Percentiles rank a stretch among this genome's conserved stretches.
Evolutionary conservation across 2,888 invertebrate species (phyloP).

Genomic region (Elegia similella): DNA sequence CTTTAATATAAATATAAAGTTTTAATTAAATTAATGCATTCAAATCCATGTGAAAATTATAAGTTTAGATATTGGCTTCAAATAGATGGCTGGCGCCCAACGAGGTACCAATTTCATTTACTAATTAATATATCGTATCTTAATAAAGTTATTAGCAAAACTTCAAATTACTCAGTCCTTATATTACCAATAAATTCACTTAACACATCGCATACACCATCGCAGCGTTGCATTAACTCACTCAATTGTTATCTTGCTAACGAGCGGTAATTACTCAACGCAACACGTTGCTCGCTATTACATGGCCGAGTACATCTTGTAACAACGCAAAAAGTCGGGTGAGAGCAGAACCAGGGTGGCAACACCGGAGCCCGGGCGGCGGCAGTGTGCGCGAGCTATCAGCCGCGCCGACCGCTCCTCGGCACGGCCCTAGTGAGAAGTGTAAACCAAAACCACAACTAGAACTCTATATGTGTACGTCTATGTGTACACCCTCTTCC

Average conservation of each 20-base stretch:
- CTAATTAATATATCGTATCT: too few relatives aligned
- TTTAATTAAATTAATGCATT: too few relatives aligned
- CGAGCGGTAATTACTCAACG: background rate
- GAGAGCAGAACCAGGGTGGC: constrained; percentile 38
- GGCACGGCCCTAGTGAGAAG: constrained; percentile 43
- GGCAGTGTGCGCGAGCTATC: constrained; percentile 74
- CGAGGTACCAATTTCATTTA: constrained; percentile 13
- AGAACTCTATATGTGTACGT: constrained; percentile 43
- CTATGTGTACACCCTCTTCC: constrained; percentile 28
- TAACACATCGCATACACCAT: background rate
- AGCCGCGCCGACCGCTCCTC: constrained; percentile 59
- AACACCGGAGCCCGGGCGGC: constrained; percentile 70
- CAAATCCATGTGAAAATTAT: too few relatives aligned
- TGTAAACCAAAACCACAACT: constrained; percentile 39
- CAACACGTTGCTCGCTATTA: background rate
- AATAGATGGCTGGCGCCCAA: constrained; percentile 18
- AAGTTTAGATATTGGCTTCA: background rate
- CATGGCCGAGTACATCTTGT: background rate
- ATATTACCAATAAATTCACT: background rate
- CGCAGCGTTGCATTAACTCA: constrained; percentile 1
- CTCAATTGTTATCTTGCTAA: background rate
- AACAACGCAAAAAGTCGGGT: constrained; percentile 30
- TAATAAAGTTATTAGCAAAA: too few relatives aligned
- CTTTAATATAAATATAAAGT: too few relatives aligned
- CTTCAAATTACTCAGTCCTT: too few relatives aligned